Base-by-base conservation (phyloP, 2,797 vertebrate genomes). In the Alca torda region DNA sequence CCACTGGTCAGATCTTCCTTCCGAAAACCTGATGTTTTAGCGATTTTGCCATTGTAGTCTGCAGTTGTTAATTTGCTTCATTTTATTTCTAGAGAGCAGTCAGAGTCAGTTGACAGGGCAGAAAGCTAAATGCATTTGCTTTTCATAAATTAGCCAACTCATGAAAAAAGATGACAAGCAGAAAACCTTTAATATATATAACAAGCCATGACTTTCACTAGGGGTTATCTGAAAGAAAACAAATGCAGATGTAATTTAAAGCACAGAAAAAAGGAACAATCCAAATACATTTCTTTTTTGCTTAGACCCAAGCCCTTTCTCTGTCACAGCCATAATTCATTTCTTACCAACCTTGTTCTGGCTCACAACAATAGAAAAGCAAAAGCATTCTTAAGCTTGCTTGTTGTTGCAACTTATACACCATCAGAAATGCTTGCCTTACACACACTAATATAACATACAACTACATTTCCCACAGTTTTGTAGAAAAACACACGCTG, bases 201-300 rank as follows among this genome's bases (percentile, higher is more conserved):
- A 83, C 15, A 89, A 92, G 23, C 39, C 53, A 39, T 24, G 59
- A 46, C 57, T 95, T 95, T 72, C 63, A 79, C 73, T 63, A 60
- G 24, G 69, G 91, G 78, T 96, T 97, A 86, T 96, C 89, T 53
- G 61, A 94, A 91, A 26, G 72, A 88, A 94, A 97, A 88, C 74
- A 96, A 89, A 89, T 3, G 21, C 48, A 92, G 17, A 94, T 30
- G 37, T 65, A 68, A 97, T 76, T 68, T 90, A 97, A 97, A 92
- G 87, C 28, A 72, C 46, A 78, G 75, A 90, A 82, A 78, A 84
- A 46, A 61, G 37, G 39, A 26, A 33, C 15, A 74, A 91, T 39
- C 48, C 46, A 94, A 95, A 69, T 21, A 28, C 16, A 48, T 45
- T 45, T 60, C 5, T 74, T 91, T 84, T 53, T 59, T 39, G 21